Percentiles rank a stretch among this genome's conserved stretches.
phyloP scores from a whole-genome alignment of 64 coral and sea anemone genomes.

The Montipora efflorescens region DNA sequence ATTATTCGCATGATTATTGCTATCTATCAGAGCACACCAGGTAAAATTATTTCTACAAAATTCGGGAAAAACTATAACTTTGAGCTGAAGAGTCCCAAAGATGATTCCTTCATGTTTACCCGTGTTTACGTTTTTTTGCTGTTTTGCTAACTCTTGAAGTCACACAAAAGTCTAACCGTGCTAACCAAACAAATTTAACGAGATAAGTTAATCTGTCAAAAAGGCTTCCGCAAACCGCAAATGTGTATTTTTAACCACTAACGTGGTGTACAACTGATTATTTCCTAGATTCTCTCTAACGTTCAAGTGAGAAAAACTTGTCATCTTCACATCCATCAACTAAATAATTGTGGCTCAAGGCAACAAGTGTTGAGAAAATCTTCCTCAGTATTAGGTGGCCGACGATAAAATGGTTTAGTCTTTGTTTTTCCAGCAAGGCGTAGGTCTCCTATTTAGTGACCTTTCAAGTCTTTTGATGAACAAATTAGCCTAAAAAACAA shows the following conservation, averaged over 20 bases:
- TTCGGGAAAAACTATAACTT: not conserved
- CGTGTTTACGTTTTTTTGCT: constrained; percentile 2
- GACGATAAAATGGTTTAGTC: not conserved
- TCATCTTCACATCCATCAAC: not conserved
- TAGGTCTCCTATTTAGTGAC: not conserved
- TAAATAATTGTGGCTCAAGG: not conserved
- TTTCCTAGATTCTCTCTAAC: not conserved
- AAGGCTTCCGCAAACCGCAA: constrained; percentile 37
- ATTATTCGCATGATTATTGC: not conserved
- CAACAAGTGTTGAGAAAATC: not conserved
- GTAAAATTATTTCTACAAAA: not conserved
- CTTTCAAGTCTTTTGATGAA: constrained; percentile 6
- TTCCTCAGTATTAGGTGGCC: not conserved
- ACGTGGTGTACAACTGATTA: not conserved
- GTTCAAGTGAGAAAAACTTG: not conserved
- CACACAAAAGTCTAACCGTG: not conserved
- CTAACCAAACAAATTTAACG: constrained; percentile 33
- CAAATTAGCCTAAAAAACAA: constrained; percentile 39
- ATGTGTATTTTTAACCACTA: constrained; percentile 22
- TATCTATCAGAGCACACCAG: not conserved
- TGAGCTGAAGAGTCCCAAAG: not conserved
- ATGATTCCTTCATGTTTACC: not conserved
- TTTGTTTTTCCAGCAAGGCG: not conserved
- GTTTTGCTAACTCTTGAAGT: not conserved
- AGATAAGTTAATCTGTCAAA: constrained; percentile 38